Conservation (phyloP, 2,888 invertebrate species). For the Agrochola lychnidis region DNA sequence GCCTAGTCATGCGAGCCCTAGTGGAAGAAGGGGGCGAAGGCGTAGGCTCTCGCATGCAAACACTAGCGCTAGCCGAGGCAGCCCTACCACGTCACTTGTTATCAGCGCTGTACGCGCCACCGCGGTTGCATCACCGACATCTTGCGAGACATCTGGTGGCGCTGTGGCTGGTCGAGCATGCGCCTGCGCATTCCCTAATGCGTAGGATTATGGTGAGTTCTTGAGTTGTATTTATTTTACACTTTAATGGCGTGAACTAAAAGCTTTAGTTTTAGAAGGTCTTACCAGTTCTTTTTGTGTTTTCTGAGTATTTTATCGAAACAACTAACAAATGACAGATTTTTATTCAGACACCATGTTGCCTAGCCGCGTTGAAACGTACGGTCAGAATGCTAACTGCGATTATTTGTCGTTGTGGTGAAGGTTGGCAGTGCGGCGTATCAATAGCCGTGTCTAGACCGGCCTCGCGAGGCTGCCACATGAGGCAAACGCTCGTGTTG, state of each 20-base stretch:
- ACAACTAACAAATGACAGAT: neutral
- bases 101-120: constrained; percentile 97
- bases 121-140: constrained; percentile 96
- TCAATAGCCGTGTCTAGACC: neutral
- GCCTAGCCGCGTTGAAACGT: neutral
- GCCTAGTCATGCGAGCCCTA: constrained; percentile 98
- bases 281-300: neutral
- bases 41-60: constrained; percentile 98
- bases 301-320: neutral
- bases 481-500: neutral
- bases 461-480: neutral
- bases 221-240: neutral
- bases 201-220: constrained; percentile 94
- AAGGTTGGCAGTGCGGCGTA: neutral
- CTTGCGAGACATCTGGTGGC: constrained; percentile 97
- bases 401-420: neutral
- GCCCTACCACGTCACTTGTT: constrained; percentile 98
- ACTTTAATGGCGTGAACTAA: neutral
- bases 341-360: too few species aligned
- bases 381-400: neutral
- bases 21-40: constrained; percentile 99
- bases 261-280: neutral
- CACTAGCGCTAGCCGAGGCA: constrained; percentile 98
- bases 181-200: constrained; percentile 96
- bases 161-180: constrained; percentile 98